These are phyloP conservation scores for Hyperoplus immaculatus DNA, from an alignment of 2,797 vertebrate species.

Conservation along the genomic window DNA sequence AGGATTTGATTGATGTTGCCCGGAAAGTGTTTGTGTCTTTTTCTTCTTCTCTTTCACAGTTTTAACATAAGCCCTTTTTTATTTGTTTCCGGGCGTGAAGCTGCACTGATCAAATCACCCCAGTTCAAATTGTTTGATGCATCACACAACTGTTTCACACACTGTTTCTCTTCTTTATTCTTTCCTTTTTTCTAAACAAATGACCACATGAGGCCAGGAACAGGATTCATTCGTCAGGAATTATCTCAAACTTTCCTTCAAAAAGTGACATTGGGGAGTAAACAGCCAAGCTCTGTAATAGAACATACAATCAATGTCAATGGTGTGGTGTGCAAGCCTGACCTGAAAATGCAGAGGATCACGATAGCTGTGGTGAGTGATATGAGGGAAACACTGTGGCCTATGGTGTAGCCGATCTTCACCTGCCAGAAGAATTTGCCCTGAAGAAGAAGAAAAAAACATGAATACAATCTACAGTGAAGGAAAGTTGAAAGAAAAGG, in stretches of 20 bases:
- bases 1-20: conserved; percentile 34
- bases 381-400: conserved; percentile 93
- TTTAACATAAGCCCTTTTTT: conserved; percentile 24
- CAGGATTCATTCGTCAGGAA: background rate
- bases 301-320: too few relatives aligned
- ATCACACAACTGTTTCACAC: conserved; percentile 19
- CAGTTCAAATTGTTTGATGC: conserved; percentile 30
- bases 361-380: conserved; percentile 91
- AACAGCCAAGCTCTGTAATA: background rate
- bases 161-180: conserved; percentile 1
- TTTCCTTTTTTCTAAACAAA: conserved; percentile 6
- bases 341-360: conserved; percentile 87
- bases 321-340: background rate
- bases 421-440: conserved; percentile 89
- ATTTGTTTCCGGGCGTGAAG: conserved; percentile 12
- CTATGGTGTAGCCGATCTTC: conserved; percentile 95
- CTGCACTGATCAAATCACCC: conserved; percentile 22
- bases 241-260: background rate
- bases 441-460: conserved; percentile 65
- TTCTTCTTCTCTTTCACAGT: conserved; percentile 12
- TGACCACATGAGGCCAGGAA: background rate
- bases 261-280: background rate
- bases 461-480: conserved; percentile 5
- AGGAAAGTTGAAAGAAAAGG: background rate
- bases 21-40: conserved; percentile 13